A percentile compares a stretch with the other conserved stretches of the same genome.
phyloP scores from a whole-genome alignment of 2,113 vertebrate species.

The Ammospiza caudacuta region DNA sequence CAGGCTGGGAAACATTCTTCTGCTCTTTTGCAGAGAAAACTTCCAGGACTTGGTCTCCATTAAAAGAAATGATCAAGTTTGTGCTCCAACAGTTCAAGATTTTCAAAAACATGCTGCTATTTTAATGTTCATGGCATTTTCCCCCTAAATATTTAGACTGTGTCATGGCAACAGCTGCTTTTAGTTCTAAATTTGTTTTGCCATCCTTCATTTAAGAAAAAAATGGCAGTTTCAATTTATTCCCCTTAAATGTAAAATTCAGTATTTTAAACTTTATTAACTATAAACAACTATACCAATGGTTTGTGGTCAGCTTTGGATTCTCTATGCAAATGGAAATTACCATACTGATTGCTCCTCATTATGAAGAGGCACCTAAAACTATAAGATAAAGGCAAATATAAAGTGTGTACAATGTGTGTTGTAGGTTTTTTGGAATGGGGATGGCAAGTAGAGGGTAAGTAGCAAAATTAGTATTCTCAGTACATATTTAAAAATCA shows the following conservation, averaged over 20 bases:
- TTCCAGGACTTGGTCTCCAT: background rate
- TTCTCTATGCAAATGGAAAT: background rate
- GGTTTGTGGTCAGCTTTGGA: background rate
- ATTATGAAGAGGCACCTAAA: background rate
- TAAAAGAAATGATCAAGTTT: slow-evolving; percentile 40
- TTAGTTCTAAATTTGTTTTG: slow-evolving; percentile 46
- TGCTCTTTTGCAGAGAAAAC: background rate
- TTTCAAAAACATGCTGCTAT: slow-evolving; percentile 57
- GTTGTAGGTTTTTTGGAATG: background rate
- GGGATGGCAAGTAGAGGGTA: background rate
- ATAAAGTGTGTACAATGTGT: background rate
- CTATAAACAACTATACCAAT: background rate
- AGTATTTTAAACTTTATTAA: slow-evolving; percentile 13
- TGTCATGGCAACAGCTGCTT: slow-evolving; percentile 44
- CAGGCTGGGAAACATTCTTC: background rate
- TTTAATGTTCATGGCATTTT: slow-evolving; percentile 53
- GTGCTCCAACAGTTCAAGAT: slow-evolving; percentile 27
- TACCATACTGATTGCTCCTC: background rate
- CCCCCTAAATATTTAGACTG: slow-evolving; percentile 53
- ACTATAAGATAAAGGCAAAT: background rate
- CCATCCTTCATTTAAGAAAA: background rate
- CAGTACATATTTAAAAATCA: slow-evolving; percentile 42
- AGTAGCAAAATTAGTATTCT: background rate
- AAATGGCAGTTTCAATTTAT: background rate
- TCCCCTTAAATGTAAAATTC: slow-evolving; percentile 17